Conservation (phyloP, 1,140 invertebrate species). For the Pseudobourletiella spinata region DNA sequence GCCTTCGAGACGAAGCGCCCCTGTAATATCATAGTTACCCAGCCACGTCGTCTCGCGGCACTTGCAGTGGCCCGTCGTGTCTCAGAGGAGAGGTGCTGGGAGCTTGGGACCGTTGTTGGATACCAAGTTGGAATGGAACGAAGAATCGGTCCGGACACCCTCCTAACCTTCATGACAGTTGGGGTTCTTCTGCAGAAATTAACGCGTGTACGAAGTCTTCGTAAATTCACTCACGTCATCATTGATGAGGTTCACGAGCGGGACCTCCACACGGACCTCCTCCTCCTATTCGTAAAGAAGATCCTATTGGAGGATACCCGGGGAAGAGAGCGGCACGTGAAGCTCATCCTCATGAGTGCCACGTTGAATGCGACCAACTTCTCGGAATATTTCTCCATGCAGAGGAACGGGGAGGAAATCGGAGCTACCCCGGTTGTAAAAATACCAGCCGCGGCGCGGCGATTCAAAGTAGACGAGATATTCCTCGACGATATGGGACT, state of each 20-base stretch:
- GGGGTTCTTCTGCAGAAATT: constrained; percentile 58
- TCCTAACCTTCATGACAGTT: constrained; percentile 75
- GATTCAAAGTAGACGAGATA: constrained; percentile 14
- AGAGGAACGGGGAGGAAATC: constrained; percentile 42
- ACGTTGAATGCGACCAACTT: constrained; percentile 47
- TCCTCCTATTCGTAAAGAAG: constrained; percentile 74
- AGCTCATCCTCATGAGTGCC: constrained; percentile 54
- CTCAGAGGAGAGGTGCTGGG: constrained; percentile 63
- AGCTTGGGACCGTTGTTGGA: constrained; percentile 66
- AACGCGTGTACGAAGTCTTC: constrained; percentile 49
- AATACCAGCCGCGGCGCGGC: constrained; percentile 37
- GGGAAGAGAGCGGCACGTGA: constrained; percentile 20
- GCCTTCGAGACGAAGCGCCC: constrained; percentile 47
- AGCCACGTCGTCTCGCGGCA: constrained; percentile 76
- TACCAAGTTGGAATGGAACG: constrained; percentile 65
- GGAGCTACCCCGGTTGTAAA: constrained; percentile 49
- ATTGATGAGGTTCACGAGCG: constrained; percentile 93
- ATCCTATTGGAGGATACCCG: constrained; percentile 21
- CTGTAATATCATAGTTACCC: constrained; percentile 79
- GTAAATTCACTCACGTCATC: constrained; percentile 75
- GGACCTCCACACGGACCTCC: constrained; percentile 85
- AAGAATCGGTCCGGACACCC: constrained; percentile 50
- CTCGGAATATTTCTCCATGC: constrained; percentile 47
- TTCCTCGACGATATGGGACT: constrained; percentile 15
- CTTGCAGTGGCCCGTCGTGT: constrained; percentile 70